phyloP scores from a whole-genome alignment of 2,797 vertebrate species.

The Champsocephalus gunnari region DNA sequence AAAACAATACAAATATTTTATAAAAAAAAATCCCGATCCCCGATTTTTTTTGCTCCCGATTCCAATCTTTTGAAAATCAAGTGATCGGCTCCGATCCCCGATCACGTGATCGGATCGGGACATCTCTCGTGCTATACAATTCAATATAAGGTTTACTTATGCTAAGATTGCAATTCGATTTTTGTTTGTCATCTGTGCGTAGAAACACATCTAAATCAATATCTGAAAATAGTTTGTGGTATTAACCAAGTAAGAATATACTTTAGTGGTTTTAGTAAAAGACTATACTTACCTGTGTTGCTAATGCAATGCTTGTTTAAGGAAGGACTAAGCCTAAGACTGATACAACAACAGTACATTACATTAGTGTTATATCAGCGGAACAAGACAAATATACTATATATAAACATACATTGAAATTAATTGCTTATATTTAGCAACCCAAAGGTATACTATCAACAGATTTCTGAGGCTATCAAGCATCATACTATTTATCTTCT shows the following conservation, averaged over 20 bases:
- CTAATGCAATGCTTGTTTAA: background rate
- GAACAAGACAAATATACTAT: background rate
- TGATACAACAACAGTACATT: background rate
- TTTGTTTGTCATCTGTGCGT: background rate
- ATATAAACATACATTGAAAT: too few species aligned
- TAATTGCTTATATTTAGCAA: background rate
- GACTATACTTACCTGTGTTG: background rate
- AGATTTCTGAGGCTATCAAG: background rate
- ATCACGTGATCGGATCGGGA: too few species aligned
- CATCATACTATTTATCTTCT: background rate
- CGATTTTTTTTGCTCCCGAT: too few species aligned
- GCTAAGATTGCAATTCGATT: background rate
- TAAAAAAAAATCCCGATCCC: too few species aligned
- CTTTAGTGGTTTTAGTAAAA: background rate
- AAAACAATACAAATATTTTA: too few species aligned
- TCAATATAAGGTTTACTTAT: background rate
- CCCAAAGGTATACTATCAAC: background rate
- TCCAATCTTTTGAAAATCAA: too few species aligned
- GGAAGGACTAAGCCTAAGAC: background rate
- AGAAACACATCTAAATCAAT: background rate
- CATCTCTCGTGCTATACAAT: background rate
- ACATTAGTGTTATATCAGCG: background rate
- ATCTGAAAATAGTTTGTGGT: background rate
- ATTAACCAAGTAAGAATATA: background rate
- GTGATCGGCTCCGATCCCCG: too few species aligned